phyloP scores from a whole-genome alignment of 2,113 vertebrate genomes.

The Podarcis muralis region DNA sequence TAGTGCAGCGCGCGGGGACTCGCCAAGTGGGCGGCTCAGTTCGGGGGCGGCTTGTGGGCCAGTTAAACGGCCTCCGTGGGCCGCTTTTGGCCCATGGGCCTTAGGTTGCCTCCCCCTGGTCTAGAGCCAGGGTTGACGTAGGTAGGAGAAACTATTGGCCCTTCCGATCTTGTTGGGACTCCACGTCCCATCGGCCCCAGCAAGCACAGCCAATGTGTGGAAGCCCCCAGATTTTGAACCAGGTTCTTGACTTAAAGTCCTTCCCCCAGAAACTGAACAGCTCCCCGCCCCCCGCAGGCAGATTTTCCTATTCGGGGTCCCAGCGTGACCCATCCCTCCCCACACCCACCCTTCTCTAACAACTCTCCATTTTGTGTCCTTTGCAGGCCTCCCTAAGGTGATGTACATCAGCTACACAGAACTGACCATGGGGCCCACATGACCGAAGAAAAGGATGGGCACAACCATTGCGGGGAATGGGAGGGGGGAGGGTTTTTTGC shows the following conservation, averaged over 20 bases:
- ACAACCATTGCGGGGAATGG: neutral
- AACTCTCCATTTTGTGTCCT: neutral
- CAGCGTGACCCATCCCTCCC: neutral
- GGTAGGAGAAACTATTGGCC: too few species aligned
- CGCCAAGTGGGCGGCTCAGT: accelerated
- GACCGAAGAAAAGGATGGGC: constrained; percentile 4
- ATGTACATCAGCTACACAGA: constrained; percentile 39
- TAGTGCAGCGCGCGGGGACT: too few species aligned
- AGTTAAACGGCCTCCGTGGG: too few species aligned
- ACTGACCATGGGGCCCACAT: constrained; percentile 38
- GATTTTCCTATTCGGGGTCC: neutral
- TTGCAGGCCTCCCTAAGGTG: constrained; percentile 14
- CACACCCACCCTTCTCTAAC: neutral
- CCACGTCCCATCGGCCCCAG: too few species aligned
- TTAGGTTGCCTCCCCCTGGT: too few species aligned
- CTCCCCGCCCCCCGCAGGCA: too few species aligned
- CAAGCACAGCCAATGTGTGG: neutral
- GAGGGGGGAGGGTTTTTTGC: neutral
- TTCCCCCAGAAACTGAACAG: too few species aligned
- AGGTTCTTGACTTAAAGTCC: neutral
- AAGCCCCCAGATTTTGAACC: neutral
- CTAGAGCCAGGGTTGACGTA: too few species aligned
- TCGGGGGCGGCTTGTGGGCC: too few species aligned
- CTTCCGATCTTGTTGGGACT: too few species aligned
- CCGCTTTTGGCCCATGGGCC: too few species aligned